Conservation (phyloP, 1,140 invertebrate genomes). For the Adelges cooleyi region DNA sequence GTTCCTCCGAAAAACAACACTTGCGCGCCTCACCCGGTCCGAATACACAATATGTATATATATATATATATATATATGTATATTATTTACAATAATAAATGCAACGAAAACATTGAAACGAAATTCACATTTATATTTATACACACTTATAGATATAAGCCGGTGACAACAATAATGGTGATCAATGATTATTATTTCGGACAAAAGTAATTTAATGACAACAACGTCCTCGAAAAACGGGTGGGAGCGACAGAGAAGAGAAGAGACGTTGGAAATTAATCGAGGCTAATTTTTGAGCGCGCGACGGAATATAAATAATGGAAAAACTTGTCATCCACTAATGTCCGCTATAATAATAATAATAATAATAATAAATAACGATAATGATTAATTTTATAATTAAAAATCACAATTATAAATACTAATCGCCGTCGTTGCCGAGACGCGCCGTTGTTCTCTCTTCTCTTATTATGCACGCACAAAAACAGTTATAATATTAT, state of each 20-base stretch:
- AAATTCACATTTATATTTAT: constrained; percentile 1
- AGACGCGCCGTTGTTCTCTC: too few relatives aligned
- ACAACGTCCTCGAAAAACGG: constrained; percentile 21
- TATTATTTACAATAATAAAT: not conserved
- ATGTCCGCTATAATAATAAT: constrained; percentile 18
- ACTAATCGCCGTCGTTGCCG: constrained; percentile 7
- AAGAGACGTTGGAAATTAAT: constrained; percentile 12
- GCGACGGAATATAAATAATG: constrained; percentile 21
- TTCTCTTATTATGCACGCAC: not conserved
- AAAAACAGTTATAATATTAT: not conserved
- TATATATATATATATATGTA: too few relatives aligned
- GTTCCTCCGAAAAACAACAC: too few relatives aligned
- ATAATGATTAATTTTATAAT: constrained; percentile 18
- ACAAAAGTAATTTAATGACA: constrained; percentile 22
- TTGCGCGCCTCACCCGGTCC: too few relatives aligned
- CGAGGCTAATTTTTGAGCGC: constrained; percentile 17
- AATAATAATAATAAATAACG: constrained; percentile 11
- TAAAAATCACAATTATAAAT: constrained; percentile 21
- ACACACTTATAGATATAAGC: too few relatives aligned
- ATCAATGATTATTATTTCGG: constrained; percentile 22
- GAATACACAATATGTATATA: too few relatives aligned
- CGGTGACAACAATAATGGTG: constrained; percentile 9
- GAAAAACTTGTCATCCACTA: constrained; percentile 24
- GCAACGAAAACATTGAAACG: constrained; percentile 12
- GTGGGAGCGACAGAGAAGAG: not conserved